A percentile compares a stretch with the other conserved stretches of the same genome.
Evolutionary conservation across 2,797 vertebrate species (phyloP).

Genomic region (Acropternis orthonyx): DNA sequence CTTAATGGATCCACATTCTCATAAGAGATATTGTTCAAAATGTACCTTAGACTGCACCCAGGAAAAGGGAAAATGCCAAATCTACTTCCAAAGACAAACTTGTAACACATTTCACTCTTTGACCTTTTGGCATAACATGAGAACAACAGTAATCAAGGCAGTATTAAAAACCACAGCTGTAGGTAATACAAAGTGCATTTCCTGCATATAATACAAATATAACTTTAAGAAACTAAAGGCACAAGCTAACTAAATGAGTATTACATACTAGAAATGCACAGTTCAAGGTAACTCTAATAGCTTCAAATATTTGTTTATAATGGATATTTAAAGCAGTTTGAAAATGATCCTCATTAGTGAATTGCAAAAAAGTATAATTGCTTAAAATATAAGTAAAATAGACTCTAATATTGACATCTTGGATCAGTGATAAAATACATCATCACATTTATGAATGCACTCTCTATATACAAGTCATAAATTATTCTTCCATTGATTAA

Average conservation of each 20-base stretch:
- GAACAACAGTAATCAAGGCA: constrained; percentile 77
- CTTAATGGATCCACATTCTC: constrained; percentile 12
- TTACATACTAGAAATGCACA: constrained; percentile 88
- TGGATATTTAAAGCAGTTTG: constrained; percentile 77
- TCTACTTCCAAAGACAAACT: constrained; percentile 6
- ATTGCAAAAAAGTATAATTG: constrained; percentile 74
- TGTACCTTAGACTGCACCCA: constrained; percentile 41
- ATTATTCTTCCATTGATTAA: constrained; percentile 71
- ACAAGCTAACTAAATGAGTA: constrained; percentile 82
- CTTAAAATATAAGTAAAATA: constrained; percentile 78
- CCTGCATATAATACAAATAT: constrained; percentile 80
- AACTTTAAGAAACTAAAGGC: constrained; percentile 82
- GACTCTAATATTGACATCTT: constrained; percentile 76
- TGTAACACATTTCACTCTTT: constrained; percentile 50
- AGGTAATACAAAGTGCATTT: constrained; percentile 81
- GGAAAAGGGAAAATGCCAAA: constrained; percentile 57
- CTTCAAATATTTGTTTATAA: constrained; percentile 72
- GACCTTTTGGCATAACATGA: constrained; percentile 73
- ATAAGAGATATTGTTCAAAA: constrained; percentile 48
- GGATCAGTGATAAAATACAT: constrained; percentile 77
- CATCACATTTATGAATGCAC: constrained; percentile 73
- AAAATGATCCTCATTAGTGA: constrained; percentile 72
- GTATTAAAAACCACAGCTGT: constrained; percentile 76
- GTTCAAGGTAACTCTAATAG: constrained; percentile 79
- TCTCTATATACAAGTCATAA: constrained; percentile 76